phyloP scores from a whole-genome alignment of 2,888 invertebrate species.

The Drosophila atroscutellata region DNA sequence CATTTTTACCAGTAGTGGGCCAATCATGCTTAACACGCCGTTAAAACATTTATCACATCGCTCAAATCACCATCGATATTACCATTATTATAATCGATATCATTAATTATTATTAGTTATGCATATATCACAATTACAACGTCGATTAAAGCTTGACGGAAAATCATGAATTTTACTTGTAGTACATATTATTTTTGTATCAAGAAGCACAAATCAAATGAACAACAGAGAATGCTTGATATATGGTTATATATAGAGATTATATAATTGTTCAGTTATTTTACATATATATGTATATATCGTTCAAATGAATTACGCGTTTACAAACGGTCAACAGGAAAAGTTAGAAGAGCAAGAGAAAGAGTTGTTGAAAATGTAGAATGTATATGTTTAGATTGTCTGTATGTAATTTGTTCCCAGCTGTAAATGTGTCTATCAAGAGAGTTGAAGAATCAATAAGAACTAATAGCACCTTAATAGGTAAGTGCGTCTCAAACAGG shows the following conservation, averaged over 20 bases:
- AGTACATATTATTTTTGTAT: slow-evolving; percentile 10
- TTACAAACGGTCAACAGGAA: slow-evolving; percentile 84
- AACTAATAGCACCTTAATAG: not conserved
- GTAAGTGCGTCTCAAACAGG: not conserved
- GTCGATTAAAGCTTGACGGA: slow-evolving; percentile 58
- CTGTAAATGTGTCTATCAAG: not conserved
- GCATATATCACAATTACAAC: slow-evolving; percentile 68
- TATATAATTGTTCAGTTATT: slow-evolving; percentile 30
- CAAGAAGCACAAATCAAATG: slow-evolving; percentile 71
- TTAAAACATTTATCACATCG: slow-evolving; percentile 78
- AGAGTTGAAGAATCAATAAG: not conserved
- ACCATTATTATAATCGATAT: slow-evolving; percentile 29
- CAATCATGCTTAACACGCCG: slow-evolving; percentile 84
- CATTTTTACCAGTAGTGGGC: slow-evolving; percentile 85
- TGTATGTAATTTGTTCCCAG: slow-evolving; percentile 12
- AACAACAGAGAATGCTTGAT: slow-evolving; percentile 65
- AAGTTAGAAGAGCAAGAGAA: slow-evolving; percentile 67
- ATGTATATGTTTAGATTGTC: slow-evolving; percentile 20
- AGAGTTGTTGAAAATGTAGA: slow-evolving; percentile 41
- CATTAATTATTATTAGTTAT: slow-evolving; percentile 23
- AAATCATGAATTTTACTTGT: slow-evolving; percentile 58
- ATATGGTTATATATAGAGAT: slow-evolving; percentile 35
- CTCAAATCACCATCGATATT: slow-evolving; percentile 71
- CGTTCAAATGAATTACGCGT: slow-evolving; percentile 47
- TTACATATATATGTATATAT: slow-evolving; percentile 29